Evolutionary conservation across 2,888 invertebrate species (phyloP), one percentile per base, ranked within the genome.

Genomic region (Piscicola geometra): DNA sequence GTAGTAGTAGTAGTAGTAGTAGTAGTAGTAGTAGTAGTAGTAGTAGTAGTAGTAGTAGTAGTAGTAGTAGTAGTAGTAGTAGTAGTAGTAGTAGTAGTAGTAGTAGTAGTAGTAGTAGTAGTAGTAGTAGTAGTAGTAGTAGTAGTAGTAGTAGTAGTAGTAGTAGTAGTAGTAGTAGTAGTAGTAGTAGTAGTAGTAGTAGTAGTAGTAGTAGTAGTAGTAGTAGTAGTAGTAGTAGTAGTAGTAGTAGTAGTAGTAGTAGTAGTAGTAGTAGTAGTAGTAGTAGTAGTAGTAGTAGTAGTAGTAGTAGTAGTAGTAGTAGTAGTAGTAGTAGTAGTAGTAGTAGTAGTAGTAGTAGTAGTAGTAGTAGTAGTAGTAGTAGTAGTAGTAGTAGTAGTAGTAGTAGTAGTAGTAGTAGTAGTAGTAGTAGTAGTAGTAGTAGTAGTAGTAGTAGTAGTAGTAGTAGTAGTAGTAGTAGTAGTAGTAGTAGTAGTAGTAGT

Each of bases 221-320:
- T 78, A 78, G 50, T 72, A 71, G 33, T 18, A 35, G 72, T 72
- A 72, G 72, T 72, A 72, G 72, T 72, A 68, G 52, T 21, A 18
- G 52, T 52, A 79, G 78, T 72, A 73, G 79, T 67, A 78, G 78
- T 77, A 76, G 78, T 71, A 74, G 71, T 66, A 76, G 78, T 35
- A 60, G 76, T 3, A 77, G 77, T 66, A 77, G 71, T 32, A 75
- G 78, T 32, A 78, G 68, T 21, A 52, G 52, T 52, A 52, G 18
- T 21, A 52, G 52, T 52, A 52, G 18, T 21, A 52, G 52, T 52
- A 52, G 18, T 21, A 52, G 52, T 71, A 75, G 72, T 28, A 75
- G 76, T 12, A 36, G 21, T 78, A 78, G 50, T 72, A 71, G 33
- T 18, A 35, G 72, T 72, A 72, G 72, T 72, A 72, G 72, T 72